Base-by-base conservation (phyloP, 2,888 invertebrate species). In the Tethea ocularis region DNA sequence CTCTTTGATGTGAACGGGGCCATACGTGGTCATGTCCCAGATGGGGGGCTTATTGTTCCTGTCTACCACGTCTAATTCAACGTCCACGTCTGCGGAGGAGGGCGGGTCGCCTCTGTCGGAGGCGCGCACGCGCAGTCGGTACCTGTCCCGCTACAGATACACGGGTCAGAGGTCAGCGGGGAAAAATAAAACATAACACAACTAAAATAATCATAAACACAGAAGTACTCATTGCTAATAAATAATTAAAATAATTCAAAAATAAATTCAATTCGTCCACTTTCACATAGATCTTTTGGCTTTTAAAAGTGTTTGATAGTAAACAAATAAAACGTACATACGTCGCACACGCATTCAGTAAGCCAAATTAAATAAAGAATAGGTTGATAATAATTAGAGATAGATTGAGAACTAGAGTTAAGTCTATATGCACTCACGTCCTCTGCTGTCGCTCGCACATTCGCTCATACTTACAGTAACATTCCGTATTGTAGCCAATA, bases 11-110 rank as follows among this genome's bases (percentile, higher is more conserved):
- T 97, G 97, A 95, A 97, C 97, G 95, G 98, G 98, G 95, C 98
- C 98, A 96, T 98, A 98, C 95, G 97, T 96, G 94, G 95, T 96
- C 94, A 95, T 95, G 95, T 97, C 98, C 98, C 98, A 98, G 94
- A 97, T 96, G 94, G 97, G 98, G 94, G 97, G 98, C 96, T 98
- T 98, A 97, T 97, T 98, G 96, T 97, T 98, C 95, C 97, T 96
- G 96, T 97, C 98, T 94, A 98, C 98, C 94, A 99, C 98, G 95
- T 98, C 98, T 95, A 99, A 97, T 93, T 97, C 97, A 94, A 99
- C 98, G 94, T 97, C 98, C 94, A 98, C 99, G 94, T 98, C 98
- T 93, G 98, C 98, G 93, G 96, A 96, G 93, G 97, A 97, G 90
- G 97, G 96, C 91, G 97, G 97, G 90, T 94, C 95, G 91, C 99